Evolutionary conservation across 2,888 invertebrate genomes (phyloP).

Genomic region (Nymphalis polychloros): DNA sequence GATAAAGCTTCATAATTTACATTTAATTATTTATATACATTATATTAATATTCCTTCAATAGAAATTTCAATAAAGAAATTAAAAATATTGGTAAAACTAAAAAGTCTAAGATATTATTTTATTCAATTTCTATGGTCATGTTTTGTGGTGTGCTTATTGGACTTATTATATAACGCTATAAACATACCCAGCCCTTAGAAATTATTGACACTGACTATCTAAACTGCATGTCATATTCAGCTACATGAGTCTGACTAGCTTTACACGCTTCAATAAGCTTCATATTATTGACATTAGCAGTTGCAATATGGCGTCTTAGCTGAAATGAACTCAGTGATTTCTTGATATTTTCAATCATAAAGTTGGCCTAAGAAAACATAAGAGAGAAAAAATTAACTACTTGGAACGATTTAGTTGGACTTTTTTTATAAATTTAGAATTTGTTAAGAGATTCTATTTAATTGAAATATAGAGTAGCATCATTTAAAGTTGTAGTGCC

Average conservation of each 20-base stretch:
- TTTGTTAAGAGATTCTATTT: too few species aligned
- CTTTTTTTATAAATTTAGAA: too few species aligned
- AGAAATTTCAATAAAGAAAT: too few species aligned
- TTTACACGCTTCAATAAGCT: conserved; percentile 6
- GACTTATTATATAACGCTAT: conserved; percentile 3
- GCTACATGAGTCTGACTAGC: conserved; percentile 9
- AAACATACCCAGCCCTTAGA: background rate
- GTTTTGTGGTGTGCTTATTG: background rate
- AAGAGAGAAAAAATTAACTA: too few species aligned
- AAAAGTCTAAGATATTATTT: background rate
- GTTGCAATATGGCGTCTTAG: conserved; percentile 5
- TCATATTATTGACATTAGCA: background rate
- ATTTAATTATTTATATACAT: too few species aligned
- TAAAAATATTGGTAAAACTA: too few species aligned
- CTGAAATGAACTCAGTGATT: background rate
- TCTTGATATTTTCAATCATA: background rate
- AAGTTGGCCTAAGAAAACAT: too few species aligned
- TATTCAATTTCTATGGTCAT: background rate
- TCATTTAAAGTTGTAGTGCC: too few species aligned
- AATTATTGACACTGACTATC: conserved; percentile 5
- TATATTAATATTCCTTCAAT: too few species aligned
- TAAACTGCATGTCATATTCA: conserved; percentile 10
- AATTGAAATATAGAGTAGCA: too few species aligned
- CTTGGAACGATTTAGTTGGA: too few species aligned
- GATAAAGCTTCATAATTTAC: too few species aligned